Percentiles rank a stretch among this genome's conserved stretches.
These are phyloP conservation scores for Drosophila borealis DNA, from an alignment of 2,888 invertebrate species.

Conservation along the genomic window DNA sequence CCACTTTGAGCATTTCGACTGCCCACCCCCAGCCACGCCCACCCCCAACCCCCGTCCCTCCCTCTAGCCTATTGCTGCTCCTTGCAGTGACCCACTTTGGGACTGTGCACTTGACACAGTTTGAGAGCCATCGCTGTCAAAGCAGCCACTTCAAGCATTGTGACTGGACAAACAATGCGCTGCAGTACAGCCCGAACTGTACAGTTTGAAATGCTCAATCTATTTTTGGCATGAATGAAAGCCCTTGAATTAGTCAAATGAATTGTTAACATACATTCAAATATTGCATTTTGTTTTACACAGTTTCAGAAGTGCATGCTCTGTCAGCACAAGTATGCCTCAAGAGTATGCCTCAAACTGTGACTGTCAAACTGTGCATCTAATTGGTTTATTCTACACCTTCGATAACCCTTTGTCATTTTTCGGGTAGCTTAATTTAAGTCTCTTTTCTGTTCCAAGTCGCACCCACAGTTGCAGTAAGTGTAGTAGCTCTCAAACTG, in stretches of 20 bases:
- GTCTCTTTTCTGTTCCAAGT: background rate
- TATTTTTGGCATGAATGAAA: background rate
- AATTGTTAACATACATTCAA: too few relatives aligned
- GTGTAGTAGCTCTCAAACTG: background rate
- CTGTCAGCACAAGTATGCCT: too few relatives aligned
- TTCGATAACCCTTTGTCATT: too few relatives aligned
- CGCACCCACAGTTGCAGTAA: background rate
- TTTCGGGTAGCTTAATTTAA: too few relatives aligned
- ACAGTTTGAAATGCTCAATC: background rate
- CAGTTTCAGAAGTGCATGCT: too few relatives aligned
- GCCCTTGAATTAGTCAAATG: too few relatives aligned
- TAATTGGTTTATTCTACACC: too few relatives aligned
- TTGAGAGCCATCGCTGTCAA: conserved; percentile 68
- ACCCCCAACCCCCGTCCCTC: background rate
- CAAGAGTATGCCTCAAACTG: background rate
- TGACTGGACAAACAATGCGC: conserved; percentile 6
- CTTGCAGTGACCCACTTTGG: conserved; percentile 68
- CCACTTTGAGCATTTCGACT: conserved; percentile 32
- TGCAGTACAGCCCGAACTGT: conserved; percentile 5
- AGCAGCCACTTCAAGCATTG: conserved; percentile 35
- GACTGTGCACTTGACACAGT: conserved; percentile 73
- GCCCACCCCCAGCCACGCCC: conserved; percentile 2
- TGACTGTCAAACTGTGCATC: background rate
- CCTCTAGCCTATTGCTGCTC: conserved; percentile 25
- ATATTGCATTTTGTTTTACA: too few relatives aligned